Conservation (phyloP, 2,888 invertebrate genomes). For the Chesias legatella region DNA sequence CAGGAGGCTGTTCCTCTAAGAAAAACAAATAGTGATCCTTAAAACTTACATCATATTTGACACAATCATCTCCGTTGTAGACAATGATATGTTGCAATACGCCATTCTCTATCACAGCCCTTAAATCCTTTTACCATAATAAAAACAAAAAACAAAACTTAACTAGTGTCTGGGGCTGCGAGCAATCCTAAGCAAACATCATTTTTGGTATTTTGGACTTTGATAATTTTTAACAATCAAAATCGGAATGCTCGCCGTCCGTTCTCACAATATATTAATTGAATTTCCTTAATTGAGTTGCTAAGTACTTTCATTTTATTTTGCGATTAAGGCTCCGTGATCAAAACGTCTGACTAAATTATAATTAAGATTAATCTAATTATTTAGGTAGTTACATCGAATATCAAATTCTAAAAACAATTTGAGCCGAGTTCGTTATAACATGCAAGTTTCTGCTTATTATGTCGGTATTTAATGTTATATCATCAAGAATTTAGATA, state of each 20-base stretch:
- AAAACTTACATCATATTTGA: conserved; percentile 24
- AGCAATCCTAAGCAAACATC: too few relatives aligned
- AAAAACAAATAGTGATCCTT: conserved; percentile 1
- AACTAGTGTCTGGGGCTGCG: background rate
- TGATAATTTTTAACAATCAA: too few relatives aligned
- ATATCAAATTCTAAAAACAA: too few relatives aligned
- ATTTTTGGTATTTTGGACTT: too few relatives aligned
- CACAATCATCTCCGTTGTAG: conserved; percentile 32
- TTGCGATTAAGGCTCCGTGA: too few relatives aligned
- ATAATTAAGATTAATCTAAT: too few relatives aligned
- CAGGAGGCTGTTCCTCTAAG: conserved; percentile 1
- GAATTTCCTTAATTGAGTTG: conserved; percentile 22
- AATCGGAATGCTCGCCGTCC: too few relatives aligned
- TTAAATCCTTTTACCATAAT: conserved; percentile 37
- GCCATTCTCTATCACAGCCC: conserved; percentile 72
- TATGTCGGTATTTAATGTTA: conserved; percentile 26
- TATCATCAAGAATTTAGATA: conserved; percentile 23
- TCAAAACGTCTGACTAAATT: too few relatives aligned
- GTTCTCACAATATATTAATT: too few relatives aligned
- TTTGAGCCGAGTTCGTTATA: too few relatives aligned
- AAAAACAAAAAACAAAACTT: conserved; percentile 4
- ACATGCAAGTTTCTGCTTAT: too few relatives aligned
- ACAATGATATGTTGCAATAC: conserved; percentile 55
- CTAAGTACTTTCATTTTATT: conserved; percentile 45
- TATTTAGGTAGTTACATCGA: too few relatives aligned